Conservation (phyloP, 2,113 vertebrate genomes). For the Nannobrachium achirus region DNA sequence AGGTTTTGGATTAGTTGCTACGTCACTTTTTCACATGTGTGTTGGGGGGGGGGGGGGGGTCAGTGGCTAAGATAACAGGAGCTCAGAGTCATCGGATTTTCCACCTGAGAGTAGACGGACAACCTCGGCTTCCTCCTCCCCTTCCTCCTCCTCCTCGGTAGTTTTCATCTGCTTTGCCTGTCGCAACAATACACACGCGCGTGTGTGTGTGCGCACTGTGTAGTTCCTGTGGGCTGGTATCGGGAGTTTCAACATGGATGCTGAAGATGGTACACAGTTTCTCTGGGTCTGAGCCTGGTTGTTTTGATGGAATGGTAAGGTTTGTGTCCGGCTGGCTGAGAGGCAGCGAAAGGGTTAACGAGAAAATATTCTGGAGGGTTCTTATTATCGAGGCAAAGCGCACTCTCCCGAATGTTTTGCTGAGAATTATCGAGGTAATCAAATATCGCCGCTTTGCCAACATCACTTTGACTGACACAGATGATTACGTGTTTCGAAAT, state of each 20-base stretch:
- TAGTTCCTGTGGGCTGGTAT: slow-evolving; percentile 68
- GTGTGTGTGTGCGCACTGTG: slow-evolving; percentile 54
- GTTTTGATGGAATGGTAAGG: slow-evolving; percentile 51
- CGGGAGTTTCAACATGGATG: slow-evolving; percentile 81
- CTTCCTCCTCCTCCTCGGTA: slow-evolving; percentile 71
- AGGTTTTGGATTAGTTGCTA: slow-evolving; percentile 84
- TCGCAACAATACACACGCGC: slow-evolving; percentile 43
- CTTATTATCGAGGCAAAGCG: slow-evolving; percentile 79
- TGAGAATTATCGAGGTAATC: slow-evolving; percentile 50
- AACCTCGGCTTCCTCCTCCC: slow-evolving; percentile 60
- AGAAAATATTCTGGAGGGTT: slow-evolving; percentile 89
- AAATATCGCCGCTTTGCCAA: slow-evolving; percentile 13
- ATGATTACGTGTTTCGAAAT: slow-evolving; percentile 28
- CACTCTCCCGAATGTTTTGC: slow-evolving; percentile 53
- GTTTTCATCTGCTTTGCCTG: slow-evolving; percentile 66
- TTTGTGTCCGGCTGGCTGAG: slow-evolving; percentile 66
- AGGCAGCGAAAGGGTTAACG: slow-evolving; percentile 81
- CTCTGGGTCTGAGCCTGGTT: slow-evolving; percentile 43
- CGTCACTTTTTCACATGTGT: slow-evolving; percentile 85
- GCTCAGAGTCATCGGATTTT: slow-evolving; percentile 73
- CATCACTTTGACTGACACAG: slow-evolving; percentile 19
- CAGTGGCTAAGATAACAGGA: slow-evolving; percentile 79
- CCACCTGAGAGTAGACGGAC: slow-evolving; percentile 75
- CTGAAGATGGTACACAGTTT: slow-evolving; percentile 81
- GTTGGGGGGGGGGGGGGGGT: slow-evolving; percentile 64